Conservation (phyloP, 2,113 vertebrate genomes). For the Monarcha castaneiventris region DNA sequence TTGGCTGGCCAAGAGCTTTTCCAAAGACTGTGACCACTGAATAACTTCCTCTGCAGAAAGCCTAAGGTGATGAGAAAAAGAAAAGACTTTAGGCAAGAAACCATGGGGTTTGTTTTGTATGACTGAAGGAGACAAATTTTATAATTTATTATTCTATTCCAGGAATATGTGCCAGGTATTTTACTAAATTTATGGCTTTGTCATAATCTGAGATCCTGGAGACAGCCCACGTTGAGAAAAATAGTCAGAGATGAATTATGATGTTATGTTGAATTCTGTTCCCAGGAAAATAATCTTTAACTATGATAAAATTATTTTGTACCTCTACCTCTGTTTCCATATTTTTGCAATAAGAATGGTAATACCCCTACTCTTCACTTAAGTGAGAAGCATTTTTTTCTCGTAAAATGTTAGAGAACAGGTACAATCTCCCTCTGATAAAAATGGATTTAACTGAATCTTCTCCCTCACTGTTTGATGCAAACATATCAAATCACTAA, state of each 20-base stretch:
- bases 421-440: not conserved
- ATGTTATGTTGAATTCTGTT: not conserved
- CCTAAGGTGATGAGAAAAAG: conserved; percentile 34
- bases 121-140: not conserved
- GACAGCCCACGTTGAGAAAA: not conserved
- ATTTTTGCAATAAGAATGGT: not conserved
- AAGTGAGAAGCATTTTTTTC: not conserved
- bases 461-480: not conserved
- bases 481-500: not conserved
- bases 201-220: not conserved
- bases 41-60: conserved; percentile 74
- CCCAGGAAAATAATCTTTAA: not conserved
- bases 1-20: conserved; percentile 75
- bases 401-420: not conserved
- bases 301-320: not conserved
- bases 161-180: not conserved
- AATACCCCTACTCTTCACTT: not conserved
- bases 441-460: not conserved
- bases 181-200: not conserved
- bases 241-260: not conserved
- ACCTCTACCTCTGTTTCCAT: not conserved
- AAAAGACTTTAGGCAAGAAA: not conserved
- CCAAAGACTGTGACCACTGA: conserved; percentile 79
- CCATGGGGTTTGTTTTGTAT: not conserved
- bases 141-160: not conserved